phyloP scores from a whole-genome alignment of 2,888 invertebrate species.

The Sycophila texana region DNA sequence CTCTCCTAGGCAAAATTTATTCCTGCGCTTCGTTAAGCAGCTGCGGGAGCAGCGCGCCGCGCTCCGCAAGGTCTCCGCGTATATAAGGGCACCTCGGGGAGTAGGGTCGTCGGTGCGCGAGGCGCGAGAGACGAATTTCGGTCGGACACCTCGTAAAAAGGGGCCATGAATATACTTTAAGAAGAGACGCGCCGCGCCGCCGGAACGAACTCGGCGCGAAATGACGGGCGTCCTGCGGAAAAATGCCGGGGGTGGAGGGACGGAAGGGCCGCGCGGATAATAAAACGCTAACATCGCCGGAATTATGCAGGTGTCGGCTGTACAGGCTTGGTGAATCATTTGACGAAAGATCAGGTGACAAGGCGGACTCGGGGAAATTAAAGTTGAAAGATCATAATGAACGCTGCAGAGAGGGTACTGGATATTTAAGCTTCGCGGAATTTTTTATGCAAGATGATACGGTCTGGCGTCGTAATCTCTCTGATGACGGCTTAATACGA shows the following conservation, averaged over 20 bases:
- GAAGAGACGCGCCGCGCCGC: neutral
- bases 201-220: slow-evolving; percentile 2
- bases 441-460: neutral
- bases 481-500: neutral
- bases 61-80: too few species aligned
- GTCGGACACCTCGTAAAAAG: slow-evolving; percentile 52
- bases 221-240: slow-evolving; percentile 20
- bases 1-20: slow-evolving; percentile 46
- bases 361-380: slow-evolving; percentile 6
- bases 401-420: neutral
- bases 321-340: slow-evolving; percentile 40
- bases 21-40: slow-evolving; percentile 50
- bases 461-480: too few species aligned
- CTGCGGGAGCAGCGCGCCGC: neutral
- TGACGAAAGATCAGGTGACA: neutral
- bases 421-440: neutral
- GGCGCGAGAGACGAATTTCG: slow-evolving; percentile 34
- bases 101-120: neutral
- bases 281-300: slow-evolving; percentile 34
- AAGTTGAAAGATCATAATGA: slow-evolving; percentile 17
- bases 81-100: slow-evolving; percentile 40
- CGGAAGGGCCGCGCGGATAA: slow-evolving; percentile 14
- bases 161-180: slow-evolving; percentile 38
- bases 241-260: neutral
- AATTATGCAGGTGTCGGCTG: slow-evolving; percentile 11